Evolutionary conservation across 2,113 vertebrate species (phyloP), one percentile per base, ranked within the genome.

Genomic region (Vireo altiloquus): DNA sequence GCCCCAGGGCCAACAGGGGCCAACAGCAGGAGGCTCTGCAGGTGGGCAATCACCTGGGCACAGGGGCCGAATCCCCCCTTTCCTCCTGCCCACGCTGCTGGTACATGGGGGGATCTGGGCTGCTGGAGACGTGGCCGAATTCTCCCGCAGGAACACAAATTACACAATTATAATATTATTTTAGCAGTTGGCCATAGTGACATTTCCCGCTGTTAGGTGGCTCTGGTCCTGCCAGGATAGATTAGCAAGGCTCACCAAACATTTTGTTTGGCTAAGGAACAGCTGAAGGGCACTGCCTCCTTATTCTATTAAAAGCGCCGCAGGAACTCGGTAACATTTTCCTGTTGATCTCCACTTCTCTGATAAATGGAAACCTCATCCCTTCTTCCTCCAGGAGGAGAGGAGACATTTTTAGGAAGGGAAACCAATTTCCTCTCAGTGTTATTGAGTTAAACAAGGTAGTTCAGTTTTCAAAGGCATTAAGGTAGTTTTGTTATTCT

Each of bases 291-390:
- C 88, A 90, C 42, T 31, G 65, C 86, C 79, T 92, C 70, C 66
- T 44, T 9, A 19, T 53, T 79, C 89, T 64, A 79, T 68, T 82
- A 79, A 94, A 93, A 93, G 52, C 27, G 1, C 60, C 6, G 4
- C 78, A 82, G 91, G 90, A 94, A 76, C 92, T 63, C 17, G 0
- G 66, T n/a, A 90, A 56, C 82, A 52, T 88, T 93, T 90, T 84
- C 85, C 77, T 57, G 90, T 90, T 95, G 89, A 50, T 93, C 65
- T 82, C 65, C 64, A 50, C 52, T 27, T 42, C 23, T 54, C 30
- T 82, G 89, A 90, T 69, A 94, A 92, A 94, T 42, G 74, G 79
- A 63, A 82, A 90, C 15, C 70, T 92, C 94, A 44, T 42, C 82
- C 77, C 28, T 64, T 72, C 28, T 64, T 72, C 86, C 79, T 92